Base-by-base conservation (phyloP, 2,113 vertebrate genomes). In the Sorex fumeus region DNA sequence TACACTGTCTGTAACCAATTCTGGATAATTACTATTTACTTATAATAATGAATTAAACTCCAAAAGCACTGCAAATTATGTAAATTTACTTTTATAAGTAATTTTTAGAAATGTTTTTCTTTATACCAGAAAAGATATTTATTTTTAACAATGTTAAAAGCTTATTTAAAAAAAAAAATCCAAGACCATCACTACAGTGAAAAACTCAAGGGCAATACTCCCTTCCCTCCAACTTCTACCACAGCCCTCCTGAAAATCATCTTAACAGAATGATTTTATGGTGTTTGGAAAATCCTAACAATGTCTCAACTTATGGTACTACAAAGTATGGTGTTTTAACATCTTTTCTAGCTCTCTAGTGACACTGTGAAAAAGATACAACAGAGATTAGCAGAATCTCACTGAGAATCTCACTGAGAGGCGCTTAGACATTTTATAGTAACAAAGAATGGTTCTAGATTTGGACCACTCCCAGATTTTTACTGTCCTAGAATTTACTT, bases 161-260 rank as follows among this genome's bases (percentile, higher is more conserved):
- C 32, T 21, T 10, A 81, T 66, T 47, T 40, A 32, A 77, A 80
- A 95, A 32, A 77, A 80, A 95, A 94, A 83, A 91, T 8, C 40
- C 4, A n/a, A 82, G n/a, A 82, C 15, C 69, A 76, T 62, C 66
- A 77, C 53, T 75, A 82, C 34, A 57, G 2, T 18, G 34, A 40
- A 32, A 40, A 81, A 82, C 19, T 47, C 30, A 82, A 84, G 34
- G 27, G 83, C 79, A 93, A 34, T 23, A 81, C 90, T 69, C 25
- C 76, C 36, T 72, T 15, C 57, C 45, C n/a, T 19, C 25, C 57
- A 57, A 2, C 5, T 25, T 6, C 3, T 75, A 79, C 6, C 19
- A 47, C 4, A 66, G 75, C 21, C 18, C 18, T 7, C 7, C 18
- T 36, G 92, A 12, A 75, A 69, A 75, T 40, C 79, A 57, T 28